phyloP scores from a whole-genome alignment of 2,113 vertebrate genomes.

The Hyla sarda region DNA sequence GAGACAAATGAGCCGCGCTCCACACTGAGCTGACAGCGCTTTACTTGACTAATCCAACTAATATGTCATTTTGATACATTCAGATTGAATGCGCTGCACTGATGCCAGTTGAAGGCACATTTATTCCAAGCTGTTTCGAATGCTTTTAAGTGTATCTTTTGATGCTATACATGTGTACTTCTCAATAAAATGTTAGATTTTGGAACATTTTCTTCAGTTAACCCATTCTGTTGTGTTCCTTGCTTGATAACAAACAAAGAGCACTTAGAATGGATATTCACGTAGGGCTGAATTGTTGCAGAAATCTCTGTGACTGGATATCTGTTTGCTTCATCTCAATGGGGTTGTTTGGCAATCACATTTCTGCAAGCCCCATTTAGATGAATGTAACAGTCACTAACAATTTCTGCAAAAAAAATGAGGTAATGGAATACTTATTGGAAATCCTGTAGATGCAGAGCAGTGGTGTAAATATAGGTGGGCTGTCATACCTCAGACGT shows the following conservation, averaged over 20 bases:
- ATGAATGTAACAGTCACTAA: too few species aligned
- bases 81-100: not conserved
- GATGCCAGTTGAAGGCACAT: not conserved
- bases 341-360: too few species aligned
- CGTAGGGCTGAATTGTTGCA: too few species aligned
- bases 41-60: not conserved
- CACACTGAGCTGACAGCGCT: not conserved
- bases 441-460: not conserved
- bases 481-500: not conserved
- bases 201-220: not conserved
- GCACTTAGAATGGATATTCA: too few species aligned
- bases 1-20: not conserved
- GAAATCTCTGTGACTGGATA: too few species aligned
- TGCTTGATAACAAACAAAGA: not conserved
- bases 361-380: too few species aligned
- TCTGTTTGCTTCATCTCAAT: too few species aligned
- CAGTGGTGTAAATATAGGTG: not conserved
- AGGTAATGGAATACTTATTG: too few species aligned
- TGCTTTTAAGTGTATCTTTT: not conserved
- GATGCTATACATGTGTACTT: not conserved
- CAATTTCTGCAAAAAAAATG: too few species aligned
- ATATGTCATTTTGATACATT: slow-evolving; percentile 33
- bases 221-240: not conserved
- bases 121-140: not conserved
- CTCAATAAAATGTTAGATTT: not conserved